Base-by-base conservation (phyloP, 1,140 invertebrate genomes). In the Samia ricini region DNA sequence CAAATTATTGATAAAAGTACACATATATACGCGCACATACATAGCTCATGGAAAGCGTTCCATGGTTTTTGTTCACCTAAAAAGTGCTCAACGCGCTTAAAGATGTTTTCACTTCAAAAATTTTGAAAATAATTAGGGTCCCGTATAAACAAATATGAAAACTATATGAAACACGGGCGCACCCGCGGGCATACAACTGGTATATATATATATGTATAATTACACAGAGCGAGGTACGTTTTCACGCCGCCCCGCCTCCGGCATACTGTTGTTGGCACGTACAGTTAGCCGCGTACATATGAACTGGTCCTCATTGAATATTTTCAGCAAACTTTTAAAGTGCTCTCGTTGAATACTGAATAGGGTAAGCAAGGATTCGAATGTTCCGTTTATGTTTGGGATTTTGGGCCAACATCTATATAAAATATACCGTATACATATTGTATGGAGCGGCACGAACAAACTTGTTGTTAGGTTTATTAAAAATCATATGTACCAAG, bases 291-390 rank as follows among this genome's bases (percentile, higher is more conserved):
- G 36, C 57, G 52, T 48, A 64, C 63, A 52, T 55, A 68, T 70
- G 61, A 68, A 65, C 63, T 15, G 23, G 51, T 49, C 22, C 60
- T 66, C 63, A 75, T 72, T 70, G 67, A 75, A 75, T 72, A 69
- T 75, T 72, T 72, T 51, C 64, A 56, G 55, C 51, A 57, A 75
- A 75, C 67, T 69, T 72, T 66, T 64, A 63, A 63, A 75, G 63
- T 61, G 68, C 63, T 68, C 56, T 68, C 56, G 51, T 63, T 63
- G 68, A 69, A 76, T 72, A 61, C 52, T 57, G 63, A 61, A 65
- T 57, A 57, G 63, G 58, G 19, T 65, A 52, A n/a, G n/a, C n/a
- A n/a, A 64, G 58, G 21, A 59, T 64, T 64, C 54, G 62, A 51
- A 57, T 51, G 56, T 59, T 22, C 61, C 55, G 51, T 64, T 58